Evolutionary conservation across 2,113 vertebrate genomes (phyloP).

Genomic region (Mesoclemmys tuberculata): DNA sequence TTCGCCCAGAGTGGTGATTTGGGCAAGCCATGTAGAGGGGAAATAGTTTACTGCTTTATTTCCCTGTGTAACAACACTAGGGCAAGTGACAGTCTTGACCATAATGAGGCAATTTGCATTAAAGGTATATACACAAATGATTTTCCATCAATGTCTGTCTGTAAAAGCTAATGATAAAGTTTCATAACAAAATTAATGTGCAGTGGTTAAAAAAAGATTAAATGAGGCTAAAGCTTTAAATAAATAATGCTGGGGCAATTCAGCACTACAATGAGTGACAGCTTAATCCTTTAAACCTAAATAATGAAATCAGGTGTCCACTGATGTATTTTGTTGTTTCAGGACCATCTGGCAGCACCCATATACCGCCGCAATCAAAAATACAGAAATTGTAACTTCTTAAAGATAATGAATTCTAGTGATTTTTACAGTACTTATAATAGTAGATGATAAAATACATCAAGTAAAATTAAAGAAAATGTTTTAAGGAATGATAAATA

Average conservation of each 20-base stretch:
- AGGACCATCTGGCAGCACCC: background rate
- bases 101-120: accelerated
- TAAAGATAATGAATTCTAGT: background rate
- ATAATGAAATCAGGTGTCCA: background rate
- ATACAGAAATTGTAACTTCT: background rate
- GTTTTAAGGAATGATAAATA: background rate
- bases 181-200: background rate
- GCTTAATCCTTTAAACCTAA: background rate
- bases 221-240: background rate
- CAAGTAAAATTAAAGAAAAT: background rate
- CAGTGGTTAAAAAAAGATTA: background rate
- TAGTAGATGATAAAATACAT: background rate
- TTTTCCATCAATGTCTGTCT: background rate
- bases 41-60: background rate
- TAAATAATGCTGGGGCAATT: background rate
- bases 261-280: background rate
- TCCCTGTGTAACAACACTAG: background rate
- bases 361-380: background rate
- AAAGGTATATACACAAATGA: background rate
- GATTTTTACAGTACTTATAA: background rate
- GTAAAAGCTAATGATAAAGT: background rate
- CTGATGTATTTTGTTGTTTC: background rate
- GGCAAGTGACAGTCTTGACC: background rate
- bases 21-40: background rate
- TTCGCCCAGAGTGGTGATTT: background rate